Percentiles rank a stretch among this genome's conserved stretches.
phyloP scores from a whole-genome alignment of 2,113 vertebrate genomes.

The Periophthalmodon schlosseri region DNA sequence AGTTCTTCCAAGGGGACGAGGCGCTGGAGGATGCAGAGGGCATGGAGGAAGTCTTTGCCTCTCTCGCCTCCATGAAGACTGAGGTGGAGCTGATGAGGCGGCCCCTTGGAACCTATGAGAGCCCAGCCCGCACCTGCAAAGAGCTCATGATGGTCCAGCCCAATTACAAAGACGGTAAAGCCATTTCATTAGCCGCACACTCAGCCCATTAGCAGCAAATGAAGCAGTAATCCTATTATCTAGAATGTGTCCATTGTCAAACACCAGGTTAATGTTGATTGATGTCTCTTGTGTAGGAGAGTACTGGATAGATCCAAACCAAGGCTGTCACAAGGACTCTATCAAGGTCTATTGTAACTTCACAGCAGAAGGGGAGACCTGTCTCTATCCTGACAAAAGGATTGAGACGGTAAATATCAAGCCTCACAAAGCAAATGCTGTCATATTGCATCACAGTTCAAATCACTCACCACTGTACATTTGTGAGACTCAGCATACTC shows the following conservation, averaged over 20 bases:
- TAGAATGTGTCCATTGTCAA: slow-evolving; percentile 16
- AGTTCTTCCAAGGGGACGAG: slow-evolving; percentile 62
- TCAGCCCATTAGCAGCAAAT: slow-evolving; percentile 11
- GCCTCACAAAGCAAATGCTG: slow-evolving; percentile 34
- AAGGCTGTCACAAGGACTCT: slow-evolving; percentile 86
- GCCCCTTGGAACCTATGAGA: slow-evolving; percentile 84
- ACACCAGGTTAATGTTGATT: slow-evolving; percentile 20
- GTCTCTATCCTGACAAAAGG: slow-evolving; percentile 87
- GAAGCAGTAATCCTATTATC: slow-evolving; percentile 13
- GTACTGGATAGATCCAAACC: slow-evolving; percentile 97
- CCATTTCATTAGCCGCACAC: neutral
- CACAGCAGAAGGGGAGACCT: slow-evolving; percentile 89
- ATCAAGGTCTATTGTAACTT: slow-evolving; percentile 93
- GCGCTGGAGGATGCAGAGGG: slow-evolving; percentile 73
- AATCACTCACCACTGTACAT: slow-evolving; percentile 29
- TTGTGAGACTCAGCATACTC: slow-evolving; percentile 23
- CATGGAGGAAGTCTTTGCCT: slow-evolving; percentile 90
- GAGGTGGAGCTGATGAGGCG: slow-evolving; percentile 85
- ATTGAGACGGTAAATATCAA: slow-evolving; percentile 79
- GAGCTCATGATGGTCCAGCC: slow-evolving; percentile 87
- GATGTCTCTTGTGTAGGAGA: slow-evolving; percentile 77
- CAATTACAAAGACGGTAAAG: slow-evolving; percentile 81
- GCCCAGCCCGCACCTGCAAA: slow-evolving; percentile 85
- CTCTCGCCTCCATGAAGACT: slow-evolving; percentile 83
- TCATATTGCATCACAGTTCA: slow-evolving; percentile 35